A percentile compares a stretch with the other conserved stretches of the same genome.
These are phyloP conservation scores for Sogatella furcifera DNA, from an alignment of 1,140 invertebrate species.

Conservation along the genomic window DNA sequence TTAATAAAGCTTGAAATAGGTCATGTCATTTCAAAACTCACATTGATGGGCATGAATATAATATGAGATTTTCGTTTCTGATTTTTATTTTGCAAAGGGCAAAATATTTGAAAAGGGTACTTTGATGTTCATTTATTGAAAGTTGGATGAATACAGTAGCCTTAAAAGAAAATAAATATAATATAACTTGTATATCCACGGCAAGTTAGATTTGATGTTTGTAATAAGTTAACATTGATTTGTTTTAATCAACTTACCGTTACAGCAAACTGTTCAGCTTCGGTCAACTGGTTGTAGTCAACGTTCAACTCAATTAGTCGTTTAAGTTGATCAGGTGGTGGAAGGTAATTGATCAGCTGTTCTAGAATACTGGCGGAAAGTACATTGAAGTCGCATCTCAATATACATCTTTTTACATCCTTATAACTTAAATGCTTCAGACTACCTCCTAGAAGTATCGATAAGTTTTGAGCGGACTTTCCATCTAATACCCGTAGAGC, in stretches of 20 bases:
- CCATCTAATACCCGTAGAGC: slow-evolving; percentile 83
- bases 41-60: too few relatives aligned
- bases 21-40: too few relatives aligned
- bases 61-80: too few relatives aligned
- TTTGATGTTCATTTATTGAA: too few relatives aligned
- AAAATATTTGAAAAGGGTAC: too few relatives aligned
- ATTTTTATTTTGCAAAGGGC: too few relatives aligned
- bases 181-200: too few relatives aligned
- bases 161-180: too few relatives aligned
- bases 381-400: slow-evolving; percentile 76
- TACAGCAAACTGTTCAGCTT: slow-evolving; percentile 90
- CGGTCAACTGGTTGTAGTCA: slow-evolving; percentile 70
- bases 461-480: slow-evolving; percentile 92
- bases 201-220: too few relatives aligned
- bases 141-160: too few relatives aligned
- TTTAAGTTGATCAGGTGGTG: slow-evolving; percentile 77
- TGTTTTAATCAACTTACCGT: slow-evolving; percentile 51
- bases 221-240: too few relatives aligned
- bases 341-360: slow-evolving; percentile 78
- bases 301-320: slow-evolving; percentile 66
- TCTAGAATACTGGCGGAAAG: slow-evolving; percentile 72
- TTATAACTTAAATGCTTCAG: slow-evolving; percentile 80
- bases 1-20: too few relatives aligned
- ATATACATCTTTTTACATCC: slow-evolving; percentile 71
- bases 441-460: slow-evolving; percentile 78